Evolutionary conservation across 1,140 invertebrate genomes (phyloP).

Genomic region (Littorina saxatilis): DNA sequence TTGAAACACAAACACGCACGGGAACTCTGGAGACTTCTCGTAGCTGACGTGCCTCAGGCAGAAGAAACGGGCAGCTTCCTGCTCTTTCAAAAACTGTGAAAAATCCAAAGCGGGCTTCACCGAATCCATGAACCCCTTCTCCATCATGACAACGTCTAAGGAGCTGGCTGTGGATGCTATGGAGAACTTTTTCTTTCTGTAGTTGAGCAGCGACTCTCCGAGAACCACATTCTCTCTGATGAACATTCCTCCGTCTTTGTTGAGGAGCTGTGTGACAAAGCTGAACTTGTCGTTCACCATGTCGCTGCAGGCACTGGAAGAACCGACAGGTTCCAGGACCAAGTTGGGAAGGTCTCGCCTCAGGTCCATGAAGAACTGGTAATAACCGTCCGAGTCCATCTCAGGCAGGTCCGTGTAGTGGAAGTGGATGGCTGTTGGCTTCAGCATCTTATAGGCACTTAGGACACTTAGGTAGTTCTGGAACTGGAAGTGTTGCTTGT

Average conservation of each 20-base stretch:
- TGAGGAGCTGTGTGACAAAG: constrained; percentile 38
- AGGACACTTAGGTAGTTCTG: constrained; percentile 63
- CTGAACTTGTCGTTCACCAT: neutral
- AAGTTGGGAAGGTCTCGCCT: constrained; percentile 43
- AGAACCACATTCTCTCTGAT: constrained; percentile 47
- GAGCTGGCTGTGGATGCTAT: neutral
- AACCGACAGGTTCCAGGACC: constrained; percentile 28
- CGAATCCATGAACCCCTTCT: constrained; percentile 10
- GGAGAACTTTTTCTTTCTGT: constrained; percentile 14
- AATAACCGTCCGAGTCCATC: constrained; percentile 49
- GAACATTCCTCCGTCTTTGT: constrained; percentile 49
- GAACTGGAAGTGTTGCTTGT: constrained; percentile 57
- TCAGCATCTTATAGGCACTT: constrained; percentile 50
- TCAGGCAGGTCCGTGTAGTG: constrained; percentile 45
- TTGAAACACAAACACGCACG: constrained; percentile 39
- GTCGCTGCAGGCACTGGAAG: constrained; percentile 37
- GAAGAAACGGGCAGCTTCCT: neutral
- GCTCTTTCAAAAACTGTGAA: neutral
- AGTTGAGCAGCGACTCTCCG: constrained; percentile 1
- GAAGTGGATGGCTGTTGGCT: constrained; percentile 49
- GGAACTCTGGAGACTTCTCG: neutral
- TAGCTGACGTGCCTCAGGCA: neutral
- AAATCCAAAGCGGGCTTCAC: neutral
- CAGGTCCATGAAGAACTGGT: constrained; percentile 49
- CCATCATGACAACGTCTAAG: constrained; percentile 12